Evolutionary conservation across 1,140 invertebrate genomes (phyloP).

Genomic region (Zophobas atratus): DNA sequence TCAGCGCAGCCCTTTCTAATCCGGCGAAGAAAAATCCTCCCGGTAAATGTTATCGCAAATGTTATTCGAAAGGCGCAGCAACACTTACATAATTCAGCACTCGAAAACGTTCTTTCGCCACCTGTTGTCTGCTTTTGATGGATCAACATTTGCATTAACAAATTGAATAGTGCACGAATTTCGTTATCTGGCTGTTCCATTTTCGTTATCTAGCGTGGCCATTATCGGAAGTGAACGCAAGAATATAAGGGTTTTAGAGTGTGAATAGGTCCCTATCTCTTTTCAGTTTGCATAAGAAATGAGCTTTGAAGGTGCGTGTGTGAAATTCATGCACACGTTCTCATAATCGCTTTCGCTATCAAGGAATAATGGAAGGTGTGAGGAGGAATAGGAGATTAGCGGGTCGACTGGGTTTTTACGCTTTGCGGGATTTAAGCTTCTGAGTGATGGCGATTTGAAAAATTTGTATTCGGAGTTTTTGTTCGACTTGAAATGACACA

Average conservation of each 20-base stretch:
- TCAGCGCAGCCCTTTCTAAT: neutral
- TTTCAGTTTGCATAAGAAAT: conserved; percentile 2
- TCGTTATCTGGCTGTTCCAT: no score
- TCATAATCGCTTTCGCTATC: neutral
- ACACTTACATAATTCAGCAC: neutral
- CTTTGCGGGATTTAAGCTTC: no score
- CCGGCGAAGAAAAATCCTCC: neutral
- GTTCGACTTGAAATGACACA: no score
- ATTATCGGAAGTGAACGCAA: neutral
- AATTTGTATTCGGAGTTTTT: no score
- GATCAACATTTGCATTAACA: no score
- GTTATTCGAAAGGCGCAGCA: conserved; percentile 16
- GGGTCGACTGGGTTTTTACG: no score
- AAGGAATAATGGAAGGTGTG: neutral
- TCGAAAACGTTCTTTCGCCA: no score
- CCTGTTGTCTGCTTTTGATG: no score
- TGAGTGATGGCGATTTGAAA: no score
- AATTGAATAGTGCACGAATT: no score
- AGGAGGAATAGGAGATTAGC: no score
- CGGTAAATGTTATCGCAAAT: conserved; percentile 1
- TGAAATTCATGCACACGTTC: conserved; percentile 8
- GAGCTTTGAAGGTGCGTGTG: neutral
- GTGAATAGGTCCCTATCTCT: neutral
- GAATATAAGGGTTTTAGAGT: neutral
- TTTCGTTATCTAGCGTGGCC: neutral